These are phyloP conservation scores for Choloepus didactylus DNA, from an alignment of 2,797 vertebrate species.

Conservation along the genomic window DNA sequence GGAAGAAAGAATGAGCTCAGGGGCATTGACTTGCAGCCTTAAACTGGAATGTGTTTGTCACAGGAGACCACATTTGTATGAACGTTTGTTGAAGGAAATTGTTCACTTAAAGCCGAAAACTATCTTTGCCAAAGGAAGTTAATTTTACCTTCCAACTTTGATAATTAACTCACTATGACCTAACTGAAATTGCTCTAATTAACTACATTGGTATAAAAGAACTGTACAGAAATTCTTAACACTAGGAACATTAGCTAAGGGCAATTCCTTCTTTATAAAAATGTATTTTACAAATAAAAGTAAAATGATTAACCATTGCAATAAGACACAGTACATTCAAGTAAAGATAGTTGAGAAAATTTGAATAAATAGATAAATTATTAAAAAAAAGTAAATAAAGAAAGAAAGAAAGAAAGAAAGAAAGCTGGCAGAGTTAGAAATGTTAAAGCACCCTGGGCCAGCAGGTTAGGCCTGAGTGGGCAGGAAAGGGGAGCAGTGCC, in stretches of 20 bases:
- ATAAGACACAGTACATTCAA: not conserved
- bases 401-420: not conserved
- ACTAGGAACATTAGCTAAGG: not conserved
- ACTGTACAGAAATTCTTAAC: not conserved
- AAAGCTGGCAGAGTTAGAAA: not conserved
- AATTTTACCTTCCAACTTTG: not conserved
- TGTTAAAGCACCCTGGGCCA: not conserved
- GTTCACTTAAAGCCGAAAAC: not conserved
- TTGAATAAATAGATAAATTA: not conserved
- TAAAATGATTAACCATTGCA: not conserved
- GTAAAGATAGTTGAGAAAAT: not conserved
- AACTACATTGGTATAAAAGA: slow-evolving; percentile 12
- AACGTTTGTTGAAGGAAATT: slow-evolving; percentile 49
- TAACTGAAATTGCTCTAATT: slow-evolving; percentile 32
- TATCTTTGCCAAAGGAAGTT: slow-evolving; percentile 35
- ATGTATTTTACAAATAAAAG: slow-evolving; percentile 26
- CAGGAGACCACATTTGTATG: not conserved
- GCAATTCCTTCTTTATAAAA: slow-evolving; percentile 40
- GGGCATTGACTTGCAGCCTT: not conserved
- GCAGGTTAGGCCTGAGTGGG: not conserved
- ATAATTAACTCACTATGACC: slow-evolving; percentile 1
- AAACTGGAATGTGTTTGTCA: not conserved
- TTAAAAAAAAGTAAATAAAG: not conserved
- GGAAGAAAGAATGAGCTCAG: not conserved
- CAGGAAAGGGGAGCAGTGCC: not conserved